Base-by-base conservation (phyloP, 2,797 vertebrate species). In the Cephalopachus bancanus region DNA sequence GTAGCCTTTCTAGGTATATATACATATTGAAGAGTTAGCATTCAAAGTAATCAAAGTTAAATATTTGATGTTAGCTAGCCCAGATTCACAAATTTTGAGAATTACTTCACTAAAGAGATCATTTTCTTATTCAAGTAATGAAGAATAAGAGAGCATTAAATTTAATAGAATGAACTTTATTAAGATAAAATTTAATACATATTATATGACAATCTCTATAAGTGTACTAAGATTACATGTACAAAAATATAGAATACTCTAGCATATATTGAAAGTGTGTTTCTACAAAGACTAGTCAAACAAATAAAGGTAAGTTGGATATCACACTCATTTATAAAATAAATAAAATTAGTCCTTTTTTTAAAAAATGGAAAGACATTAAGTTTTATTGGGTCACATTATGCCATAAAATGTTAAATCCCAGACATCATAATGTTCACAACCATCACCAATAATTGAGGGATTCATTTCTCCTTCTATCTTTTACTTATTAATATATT, bases 401-500 rank as follows among this genome's bases (percentile, higher is more conserved):
- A 28, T 69, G 26, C 33, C 60, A 7, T 65, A 64, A 81, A 83
- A 10, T 49, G n/a, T 7, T 53, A 10, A 71, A 65, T 76, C 16
- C 57, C 1, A 89, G 10, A 81, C 7, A 17, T 44, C 59, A n/a
- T 44, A 2, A 33, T 89, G 37, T 33, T 33, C 28, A 37, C 24
- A 76, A 37, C 9, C 9, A 24, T 71, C 22, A 59, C 5, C 44
- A 49, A 55, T 0, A 65, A 83, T 12, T 17, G 33, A 76, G 0
- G 0, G 0, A 0, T 37, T 64, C 1, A 28, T 24, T 60, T 71
- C 1, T 51, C 22, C 15, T 44, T 44, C 44, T 44, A 72, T 72
- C 44, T 72, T 80, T 37, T 60, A 37, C 22, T 6, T 33, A 60
- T 26, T 60, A 3, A 44, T 44, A 60, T 55, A 37, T 37, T 57